These are phyloP conservation scores for Tetragnatha montana DNA, from an alignment of 2,888 invertebrate species.

Conservation along the genomic window DNA sequence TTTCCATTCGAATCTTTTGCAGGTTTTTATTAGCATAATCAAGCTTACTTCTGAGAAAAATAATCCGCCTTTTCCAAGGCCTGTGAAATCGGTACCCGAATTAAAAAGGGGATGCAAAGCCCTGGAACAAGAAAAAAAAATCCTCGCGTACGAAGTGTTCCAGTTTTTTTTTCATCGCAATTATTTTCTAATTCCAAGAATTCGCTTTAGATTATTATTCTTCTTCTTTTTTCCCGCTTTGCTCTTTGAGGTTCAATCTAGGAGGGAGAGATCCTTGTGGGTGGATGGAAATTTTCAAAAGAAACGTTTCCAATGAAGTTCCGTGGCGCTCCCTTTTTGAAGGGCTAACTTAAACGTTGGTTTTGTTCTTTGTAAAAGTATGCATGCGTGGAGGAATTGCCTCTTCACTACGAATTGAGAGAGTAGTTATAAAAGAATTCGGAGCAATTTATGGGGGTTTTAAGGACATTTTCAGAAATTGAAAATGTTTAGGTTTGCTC, in stretches of 20 bases:
- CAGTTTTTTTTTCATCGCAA: not conserved
- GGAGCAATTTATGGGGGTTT: no score
- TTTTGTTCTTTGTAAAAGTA: no score
- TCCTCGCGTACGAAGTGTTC: not conserved
- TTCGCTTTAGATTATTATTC: not conserved
- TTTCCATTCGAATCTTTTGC: not conserved
- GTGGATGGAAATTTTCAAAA: no score
- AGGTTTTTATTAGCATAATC: conserved; percentile 1
- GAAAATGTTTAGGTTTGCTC: no score
- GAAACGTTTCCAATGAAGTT: no score
- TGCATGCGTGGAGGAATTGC: no score
- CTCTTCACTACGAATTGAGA: no score
- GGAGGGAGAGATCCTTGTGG: no score
- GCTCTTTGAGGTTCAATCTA: not conserved
- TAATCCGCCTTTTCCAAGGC: not conserved
- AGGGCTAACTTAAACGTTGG: no score
- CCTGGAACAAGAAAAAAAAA: not conserved
- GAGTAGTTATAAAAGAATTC: no score
- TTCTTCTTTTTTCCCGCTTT: not conserved
- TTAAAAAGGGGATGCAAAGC: not conserved
- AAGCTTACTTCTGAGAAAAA: not conserved
- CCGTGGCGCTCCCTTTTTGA: no score
- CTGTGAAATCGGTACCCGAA: not conserved
- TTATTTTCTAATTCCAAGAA: not conserved
- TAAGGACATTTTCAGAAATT: no score